These are phyloP conservation scores for Allacma fusca DNA, from an alignment of 2,888 invertebrate genomes.

Conservation along the genomic window DNA sequence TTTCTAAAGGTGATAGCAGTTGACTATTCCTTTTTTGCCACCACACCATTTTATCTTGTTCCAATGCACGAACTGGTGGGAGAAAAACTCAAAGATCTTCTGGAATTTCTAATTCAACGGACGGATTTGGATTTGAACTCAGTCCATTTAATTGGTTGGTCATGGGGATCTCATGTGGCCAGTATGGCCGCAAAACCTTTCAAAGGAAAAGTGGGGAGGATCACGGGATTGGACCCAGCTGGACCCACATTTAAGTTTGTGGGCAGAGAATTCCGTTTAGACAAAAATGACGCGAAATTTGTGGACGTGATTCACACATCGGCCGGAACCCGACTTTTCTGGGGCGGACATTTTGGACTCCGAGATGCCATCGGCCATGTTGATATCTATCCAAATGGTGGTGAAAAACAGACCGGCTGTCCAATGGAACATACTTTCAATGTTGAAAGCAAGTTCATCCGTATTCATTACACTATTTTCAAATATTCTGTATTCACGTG, in stretches of 20 bases:
- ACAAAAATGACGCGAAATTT: conserved; percentile 50
- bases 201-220: conserved; percentile 55
- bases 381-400: conserved; percentile 50
- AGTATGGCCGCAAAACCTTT: conserved; percentile 49
- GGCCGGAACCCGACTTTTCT: conserved; percentile 41
- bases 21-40: conserved; percentile 51
- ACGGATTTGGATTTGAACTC: conserved; percentile 12
- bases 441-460: conserved; percentile 48
- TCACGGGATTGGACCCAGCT: conserved; percentile 47
- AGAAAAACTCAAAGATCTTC: conserved; percentile 29
- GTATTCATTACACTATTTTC: too few relatives aligned
- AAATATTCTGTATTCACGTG: too few relatives aligned
- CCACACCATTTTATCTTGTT: conserved; percentile 46
- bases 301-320: conserved; percentile 48
- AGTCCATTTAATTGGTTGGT: conserved; percentile 40
- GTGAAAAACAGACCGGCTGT: conserved; percentile 55
- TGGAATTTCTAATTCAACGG: conserved; percentile 4
- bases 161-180: conserved; percentile 51
- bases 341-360: conserved; percentile 40
- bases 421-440: conserved; percentile 48
- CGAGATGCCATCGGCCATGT: conserved; percentile 45
- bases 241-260: conserved; percentile 57
- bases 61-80: conserved; percentile 30
- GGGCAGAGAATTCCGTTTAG: conserved; percentile 53
- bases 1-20: conserved; percentile 36